These are phyloP conservation scores for Pocota personata DNA, from an alignment of 2,888 invertebrate species.

Conservation along the genomic window DNA sequence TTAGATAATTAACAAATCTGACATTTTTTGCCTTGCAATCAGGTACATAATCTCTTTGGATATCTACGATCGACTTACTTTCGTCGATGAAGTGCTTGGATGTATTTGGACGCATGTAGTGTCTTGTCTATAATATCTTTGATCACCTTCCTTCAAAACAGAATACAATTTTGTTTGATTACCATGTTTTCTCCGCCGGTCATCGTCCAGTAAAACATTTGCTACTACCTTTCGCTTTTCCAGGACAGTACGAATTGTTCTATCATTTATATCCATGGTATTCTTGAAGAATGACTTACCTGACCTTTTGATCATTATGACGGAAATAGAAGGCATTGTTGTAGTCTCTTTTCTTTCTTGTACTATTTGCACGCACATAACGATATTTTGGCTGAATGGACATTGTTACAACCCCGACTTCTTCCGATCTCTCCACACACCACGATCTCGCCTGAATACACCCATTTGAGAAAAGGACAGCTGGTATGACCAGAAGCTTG, in stretches of 20 bases:
- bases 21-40: background rate
- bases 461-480: no score
- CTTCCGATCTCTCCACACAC: no score
- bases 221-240: constrained; percentile 4
- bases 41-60: constrained; percentile 15
- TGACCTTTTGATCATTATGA: constrained; percentile 19
- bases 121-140: constrained; percentile 14
- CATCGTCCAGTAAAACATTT: constrained; percentile 11
- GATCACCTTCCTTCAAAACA: constrained; percentile 10
- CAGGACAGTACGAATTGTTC: constrained; percentile 14
- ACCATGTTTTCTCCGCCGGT: constrained; percentile 3
- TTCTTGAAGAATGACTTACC: constrained; percentile 35
- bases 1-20: background rate
- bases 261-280: constrained; percentile 26
- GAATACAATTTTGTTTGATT: constrained; percentile 17
- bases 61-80: constrained; percentile 16
- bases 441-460: no score
- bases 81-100: constrained; percentile 9
- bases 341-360: constrained; percentile 16
- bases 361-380: constrained; percentile 5
- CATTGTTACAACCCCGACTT: no score
- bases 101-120: constrained; percentile 26
- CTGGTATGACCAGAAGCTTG: no score
- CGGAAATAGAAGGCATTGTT: no score
- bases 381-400: background rate